Percentiles rank a stretch among this genome's conserved stretches.
phyloP scores from a whole-genome alignment of 2,113 vertebrate genomes.

The Mesoclemmys tuberculata region DNA sequence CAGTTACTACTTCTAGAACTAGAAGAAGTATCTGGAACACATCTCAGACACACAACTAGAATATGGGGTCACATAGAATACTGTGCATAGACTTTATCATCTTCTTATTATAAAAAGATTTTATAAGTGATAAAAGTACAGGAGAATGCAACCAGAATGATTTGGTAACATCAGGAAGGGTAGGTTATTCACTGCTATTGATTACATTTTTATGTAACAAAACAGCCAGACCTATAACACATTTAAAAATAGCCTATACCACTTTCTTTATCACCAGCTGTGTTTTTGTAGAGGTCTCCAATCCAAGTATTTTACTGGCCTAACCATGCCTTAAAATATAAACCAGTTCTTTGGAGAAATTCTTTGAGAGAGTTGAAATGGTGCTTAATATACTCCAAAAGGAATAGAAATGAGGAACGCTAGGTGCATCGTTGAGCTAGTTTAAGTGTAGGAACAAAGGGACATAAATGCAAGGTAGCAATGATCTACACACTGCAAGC shows the following conservation, averaged over 20 bases:
- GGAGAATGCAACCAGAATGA: background rate
- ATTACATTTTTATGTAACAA: background rate
- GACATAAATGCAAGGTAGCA: too few species aligned
- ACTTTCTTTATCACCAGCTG: background rate
- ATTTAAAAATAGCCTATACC: background rate
- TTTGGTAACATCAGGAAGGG: background rate
- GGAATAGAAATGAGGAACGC: background rate
- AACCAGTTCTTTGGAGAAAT: background rate
- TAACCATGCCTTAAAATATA: background rate
- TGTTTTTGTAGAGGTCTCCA: background rate
- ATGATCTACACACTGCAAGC: background rate
- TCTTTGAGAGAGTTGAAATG: background rate
- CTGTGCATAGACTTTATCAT: background rate
- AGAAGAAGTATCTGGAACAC: background rate
- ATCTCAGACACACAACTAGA: background rate
- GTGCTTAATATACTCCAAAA: background rate
- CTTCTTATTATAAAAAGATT: background rate
- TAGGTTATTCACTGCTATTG: conserved; percentile 12
- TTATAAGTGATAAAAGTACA: background rate
- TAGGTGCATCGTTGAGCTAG: background rate
- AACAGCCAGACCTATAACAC: background rate
- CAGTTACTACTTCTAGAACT: background rate
- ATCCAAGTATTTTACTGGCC: background rate
- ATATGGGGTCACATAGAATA: background rate
- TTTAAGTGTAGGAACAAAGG: too few species aligned